Conservation (phyloP, 2,113 vertebrate species). For the Candoia aspera region DNA sequence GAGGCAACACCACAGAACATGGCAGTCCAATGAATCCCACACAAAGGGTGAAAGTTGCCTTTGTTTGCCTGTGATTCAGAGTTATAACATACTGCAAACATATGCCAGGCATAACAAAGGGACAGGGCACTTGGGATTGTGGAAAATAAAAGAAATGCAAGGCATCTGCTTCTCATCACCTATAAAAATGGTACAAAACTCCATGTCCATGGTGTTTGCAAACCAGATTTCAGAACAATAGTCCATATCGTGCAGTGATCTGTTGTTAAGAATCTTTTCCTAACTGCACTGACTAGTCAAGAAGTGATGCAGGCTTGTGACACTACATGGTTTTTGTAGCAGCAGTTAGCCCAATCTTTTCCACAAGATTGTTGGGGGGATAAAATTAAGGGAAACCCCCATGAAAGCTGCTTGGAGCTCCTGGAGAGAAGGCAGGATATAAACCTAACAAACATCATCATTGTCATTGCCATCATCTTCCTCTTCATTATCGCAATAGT, state of each 20-base stretch:
- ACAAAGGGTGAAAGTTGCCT: conserved; percentile 76
- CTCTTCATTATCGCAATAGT: not conserved
- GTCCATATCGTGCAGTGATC: conserved; percentile 32
- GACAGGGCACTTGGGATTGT: conserved; percentile 70
- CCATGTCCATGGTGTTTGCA: conserved; percentile 68
- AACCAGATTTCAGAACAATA: conserved; percentile 52
- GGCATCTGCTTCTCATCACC: conserved; percentile 70
- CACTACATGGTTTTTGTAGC: not conserved
- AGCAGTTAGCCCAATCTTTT: not conserved
- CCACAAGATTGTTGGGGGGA: not conserved
- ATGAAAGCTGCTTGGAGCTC: not conserved
- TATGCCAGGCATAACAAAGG: conserved; percentile 75
- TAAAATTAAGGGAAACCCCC: not conserved
- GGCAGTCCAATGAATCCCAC: conserved; percentile 71
- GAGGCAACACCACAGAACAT: conserved; percentile 64
- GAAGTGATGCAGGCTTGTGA: not conserved
- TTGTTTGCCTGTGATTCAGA: conserved; percentile 72
- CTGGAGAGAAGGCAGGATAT: not conserved
- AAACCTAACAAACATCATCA: not conserved
- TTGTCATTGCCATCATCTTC: not conserved
- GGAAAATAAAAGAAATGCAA: conserved; percentile 66
- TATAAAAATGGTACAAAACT: conserved; percentile 62
- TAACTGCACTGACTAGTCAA: fast-evolving
- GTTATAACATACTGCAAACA: conserved; percentile 70
- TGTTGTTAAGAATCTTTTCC: conserved; percentile 38